Percentiles rank a stretch among this genome's conserved stretches.
Evolutionary conservation across 2,888 invertebrate species (phyloP).

Genomic region (Eilema sororculum): DNA sequence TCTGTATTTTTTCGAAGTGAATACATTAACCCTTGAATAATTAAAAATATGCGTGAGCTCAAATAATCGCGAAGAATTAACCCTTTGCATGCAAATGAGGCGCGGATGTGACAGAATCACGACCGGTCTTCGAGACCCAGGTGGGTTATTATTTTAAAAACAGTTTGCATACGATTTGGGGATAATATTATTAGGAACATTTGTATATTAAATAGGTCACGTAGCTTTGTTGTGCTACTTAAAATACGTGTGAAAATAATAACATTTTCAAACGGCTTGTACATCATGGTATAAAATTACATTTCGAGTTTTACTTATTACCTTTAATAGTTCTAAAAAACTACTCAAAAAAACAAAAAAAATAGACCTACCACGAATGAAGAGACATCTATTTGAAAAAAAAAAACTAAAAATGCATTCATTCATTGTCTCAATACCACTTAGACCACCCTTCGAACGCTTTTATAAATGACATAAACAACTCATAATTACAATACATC

Average conservation of each 20-base stretch:
- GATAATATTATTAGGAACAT: constrained; percentile 44
- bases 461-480: constrained; percentile 16
- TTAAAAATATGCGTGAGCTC: constrained; percentile 86
- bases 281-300: neutral
- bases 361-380: neutral
- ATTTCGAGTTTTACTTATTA: neutral
- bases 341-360: neutral
- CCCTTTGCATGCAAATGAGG: constrained; percentile 84
- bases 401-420: neutral
- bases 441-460: constrained; percentile 10
- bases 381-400: neutral
- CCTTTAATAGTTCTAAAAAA: too few relatives aligned
- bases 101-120: constrained; percentile 71
- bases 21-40: constrained; percentile 86
- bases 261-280: neutral
- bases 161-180: constrained; percentile 56
- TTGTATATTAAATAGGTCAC: constrained; percentile 44
- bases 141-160: constrained; percentile 76
- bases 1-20: constrained; percentile 71
- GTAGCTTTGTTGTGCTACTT: constrained; percentile 17
- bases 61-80: constrained; percentile 85
- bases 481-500: constrained; percentile 18
- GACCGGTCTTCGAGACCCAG: constrained; percentile 77
- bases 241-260: constrained; percentile 21
- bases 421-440: constrained; percentile 4